Evolutionary conservation across 1,140 invertebrate species (phyloP), one percentile per base, ranked within the genome.

Genomic region (Hermatobates lingyangjiaoensis): DNA sequence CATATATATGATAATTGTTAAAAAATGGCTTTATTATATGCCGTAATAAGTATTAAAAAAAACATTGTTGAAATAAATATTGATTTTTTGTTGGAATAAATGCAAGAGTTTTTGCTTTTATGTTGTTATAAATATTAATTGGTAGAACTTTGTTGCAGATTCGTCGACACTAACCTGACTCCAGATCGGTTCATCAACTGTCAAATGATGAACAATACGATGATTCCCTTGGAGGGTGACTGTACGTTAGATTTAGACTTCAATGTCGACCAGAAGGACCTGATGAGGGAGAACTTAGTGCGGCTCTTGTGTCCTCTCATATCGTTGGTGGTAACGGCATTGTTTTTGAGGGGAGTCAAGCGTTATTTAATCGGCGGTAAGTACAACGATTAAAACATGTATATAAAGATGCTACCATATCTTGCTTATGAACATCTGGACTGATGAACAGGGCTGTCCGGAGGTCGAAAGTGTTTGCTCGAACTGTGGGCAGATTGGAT

Each of bases 121-220:
- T 39, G 42, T 7, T 24, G 27, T 7, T 27, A 14, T 23, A 21
- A 23, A 51, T 3, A 20, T 48, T 23, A 23, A 46, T 14, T 27
- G 39, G 40, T 34, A 45, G 54, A 48, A 52, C 12, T 58, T 59
- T 56, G 34, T 18, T 45, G 45, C 57, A 61, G 69, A 60, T 72
- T 73, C 55, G 62, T 72, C 34, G 71, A 72, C 59, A 72, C 69
- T 4, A 71, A 73, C 61, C 54, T 73, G 25, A 68, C 66, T 1
- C 57, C 62, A 5, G 64, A 69, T 54, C 64, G 65, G 49, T 73
- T 72, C 56, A 62, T 64, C 23, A 65, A 66, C 51, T 71, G 70
- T 53, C 62, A 50, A 28, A 53, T 71, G 56, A 58, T 61, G 27
- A 73, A 74, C 58, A 73, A 70, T 55, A 71, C 70, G 10, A 62